Evolutionary conservation across 1,140 invertebrate species (phyloP).

Genomic region (Brachionus asplanchnoidis): DNA sequence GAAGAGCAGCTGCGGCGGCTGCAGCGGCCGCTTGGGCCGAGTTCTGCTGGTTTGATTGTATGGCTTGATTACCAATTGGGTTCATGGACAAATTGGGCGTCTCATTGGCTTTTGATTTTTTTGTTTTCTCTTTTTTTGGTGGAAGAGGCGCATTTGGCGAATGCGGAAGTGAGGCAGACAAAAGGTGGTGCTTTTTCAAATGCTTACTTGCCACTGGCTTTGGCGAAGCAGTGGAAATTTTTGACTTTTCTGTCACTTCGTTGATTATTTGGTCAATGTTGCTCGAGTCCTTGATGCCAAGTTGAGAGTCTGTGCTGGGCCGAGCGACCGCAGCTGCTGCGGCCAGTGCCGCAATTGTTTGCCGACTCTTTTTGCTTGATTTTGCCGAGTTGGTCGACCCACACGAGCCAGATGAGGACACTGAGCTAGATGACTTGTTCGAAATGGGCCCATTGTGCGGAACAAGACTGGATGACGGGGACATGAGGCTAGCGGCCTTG

Average conservation of each 20-base stretch:
- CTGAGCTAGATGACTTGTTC: background rate
- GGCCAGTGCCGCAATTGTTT: slow-evolving; percentile 25
- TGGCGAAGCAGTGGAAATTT: background rate
- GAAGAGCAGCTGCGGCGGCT: slow-evolving; percentile 18
- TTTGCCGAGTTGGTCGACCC: background rate
- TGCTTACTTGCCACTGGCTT: background rate
- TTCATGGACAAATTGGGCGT: background rate
- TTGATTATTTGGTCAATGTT: slow-evolving; percentile 14
- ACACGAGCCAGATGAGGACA: background rate
- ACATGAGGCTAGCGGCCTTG: background rate
- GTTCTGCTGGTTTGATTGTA: slow-evolving; percentile 1
- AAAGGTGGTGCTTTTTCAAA: slow-evolving; percentile 2
- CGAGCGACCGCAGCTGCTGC: background rate
- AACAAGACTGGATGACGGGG: background rate
- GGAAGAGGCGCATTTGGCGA: background rate
- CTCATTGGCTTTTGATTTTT: background rate
- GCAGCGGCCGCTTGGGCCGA: background rate
- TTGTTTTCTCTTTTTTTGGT: background rate
- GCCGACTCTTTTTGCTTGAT: background rate
- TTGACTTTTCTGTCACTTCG: slow-evolving; percentile 22
- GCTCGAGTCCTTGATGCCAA: background rate
- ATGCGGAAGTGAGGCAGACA: background rate
- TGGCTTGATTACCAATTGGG: background rate
- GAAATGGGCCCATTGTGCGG: background rate
- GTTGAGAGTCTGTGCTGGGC: background rate